These are phyloP conservation scores for Hiodon tergisus DNA, from an alignment of 2,113 vertebrate species.

Conservation along the genomic window DNA sequence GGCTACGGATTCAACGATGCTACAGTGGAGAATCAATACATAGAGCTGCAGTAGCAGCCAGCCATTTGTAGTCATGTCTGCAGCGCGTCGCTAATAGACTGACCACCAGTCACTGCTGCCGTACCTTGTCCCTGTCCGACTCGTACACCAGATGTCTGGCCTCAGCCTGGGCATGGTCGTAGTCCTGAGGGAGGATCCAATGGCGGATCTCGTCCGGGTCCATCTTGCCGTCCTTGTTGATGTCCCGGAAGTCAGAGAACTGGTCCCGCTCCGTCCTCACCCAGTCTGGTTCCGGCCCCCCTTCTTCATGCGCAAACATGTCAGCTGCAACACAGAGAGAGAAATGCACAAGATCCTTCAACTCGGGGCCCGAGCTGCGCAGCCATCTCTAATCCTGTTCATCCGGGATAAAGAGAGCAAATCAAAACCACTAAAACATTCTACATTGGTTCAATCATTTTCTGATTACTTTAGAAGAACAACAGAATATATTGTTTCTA, in stretches of 20 bases:
- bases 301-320: constrained; percentile 93
- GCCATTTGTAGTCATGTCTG: not conserved
- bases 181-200: constrained; percentile 96
- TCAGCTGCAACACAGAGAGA: constrained; percentile 67
- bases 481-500: not conserved
- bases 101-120: not conserved
- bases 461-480: not conserved
- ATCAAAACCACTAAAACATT: not conserved
- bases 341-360: no score
- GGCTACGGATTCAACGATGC: no score
- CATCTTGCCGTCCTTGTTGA: constrained; percentile 96
- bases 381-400: not conserved
- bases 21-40: not conserved
- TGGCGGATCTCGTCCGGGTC: constrained; percentile 89
- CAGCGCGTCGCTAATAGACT: not conserved
- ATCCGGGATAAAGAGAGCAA: not conserved
- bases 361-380: not conserved
- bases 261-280: constrained; percentile 88
- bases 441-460: no score
- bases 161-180: constrained; percentile 91
- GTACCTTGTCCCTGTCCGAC: constrained; percentile 88
- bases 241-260: constrained; percentile 88
- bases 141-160: constrained; percentile 91
- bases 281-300: constrained; percentile 89
- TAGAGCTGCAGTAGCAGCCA: not conserved